Percentiles rank a stretch among this genome's conserved stretches.
Evolutionary conservation across 1,140 invertebrate genomes (phyloP).

Genomic region (Caenorhabditis brenneri): DNA sequence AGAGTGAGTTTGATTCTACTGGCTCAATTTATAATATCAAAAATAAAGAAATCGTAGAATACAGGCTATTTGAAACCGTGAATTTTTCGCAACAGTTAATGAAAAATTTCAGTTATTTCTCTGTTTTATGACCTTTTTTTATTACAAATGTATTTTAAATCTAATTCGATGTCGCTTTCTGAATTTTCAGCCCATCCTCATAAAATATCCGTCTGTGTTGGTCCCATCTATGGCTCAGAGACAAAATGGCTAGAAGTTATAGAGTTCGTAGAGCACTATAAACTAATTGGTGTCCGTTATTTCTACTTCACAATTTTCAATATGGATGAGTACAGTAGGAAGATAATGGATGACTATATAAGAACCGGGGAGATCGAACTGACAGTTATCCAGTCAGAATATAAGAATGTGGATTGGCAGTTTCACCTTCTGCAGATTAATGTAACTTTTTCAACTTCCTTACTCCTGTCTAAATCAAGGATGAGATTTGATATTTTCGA

Average conservation of each 20-base stretch:
- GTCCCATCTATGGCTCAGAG: neutral
- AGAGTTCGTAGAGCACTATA: neutral
- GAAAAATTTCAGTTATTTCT: too few relatives aligned
- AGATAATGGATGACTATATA: neutral
- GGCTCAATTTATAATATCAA: too few relatives aligned
- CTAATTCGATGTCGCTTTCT: too few relatives aligned
- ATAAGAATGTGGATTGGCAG: neutral
- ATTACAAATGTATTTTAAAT: too few relatives aligned
- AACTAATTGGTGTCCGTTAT: neutral
- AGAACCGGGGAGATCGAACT: neutral
- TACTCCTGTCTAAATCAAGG: too few relatives aligned
- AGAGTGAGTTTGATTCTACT: neutral
- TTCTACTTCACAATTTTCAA: conserved; percentile 10
- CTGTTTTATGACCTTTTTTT: too few relatives aligned
- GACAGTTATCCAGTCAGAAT: neutral
- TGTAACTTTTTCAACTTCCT: neutral
- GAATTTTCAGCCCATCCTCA: neutral
- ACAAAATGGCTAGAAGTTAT: neutral
- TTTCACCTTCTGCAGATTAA: neutral
- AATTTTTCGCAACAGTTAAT: too few relatives aligned
- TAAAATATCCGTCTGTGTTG: neutral
- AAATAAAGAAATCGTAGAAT: too few relatives aligned
- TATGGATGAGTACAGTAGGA: neutral
- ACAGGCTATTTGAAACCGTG: too few relatives aligned
- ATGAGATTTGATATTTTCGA: too few relatives aligned